phyloP scores from a whole-genome alignment of 2,113 vertebrate genomes.

The Lepus europaeus region DNA sequence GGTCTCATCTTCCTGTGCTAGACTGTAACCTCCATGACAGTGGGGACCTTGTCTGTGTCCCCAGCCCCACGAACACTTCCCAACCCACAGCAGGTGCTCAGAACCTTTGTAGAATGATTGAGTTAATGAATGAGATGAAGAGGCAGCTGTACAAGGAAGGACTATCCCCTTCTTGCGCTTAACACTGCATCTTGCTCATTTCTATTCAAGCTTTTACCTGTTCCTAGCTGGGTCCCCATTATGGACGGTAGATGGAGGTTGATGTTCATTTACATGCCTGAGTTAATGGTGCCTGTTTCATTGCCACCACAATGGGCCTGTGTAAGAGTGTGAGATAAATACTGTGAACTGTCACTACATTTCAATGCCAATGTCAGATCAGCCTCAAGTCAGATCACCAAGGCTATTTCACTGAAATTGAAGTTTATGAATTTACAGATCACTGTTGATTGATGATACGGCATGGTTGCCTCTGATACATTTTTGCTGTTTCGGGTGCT shows the following conservation, averaged over 20 bases:
- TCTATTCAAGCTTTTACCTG: conserved; percentile 28
- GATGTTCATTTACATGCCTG: conserved; percentile 63
- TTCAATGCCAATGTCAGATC: conserved; percentile 78
- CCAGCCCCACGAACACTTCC: background rate
- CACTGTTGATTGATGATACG: conserved; percentile 64
- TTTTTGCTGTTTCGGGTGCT: conserved; percentile 69
- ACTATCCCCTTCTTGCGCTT: background rate
- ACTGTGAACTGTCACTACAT: conserved; percentile 47
- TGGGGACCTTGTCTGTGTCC: background rate
- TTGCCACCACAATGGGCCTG: conserved; percentile 54
- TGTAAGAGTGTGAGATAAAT: conserved; percentile 71
- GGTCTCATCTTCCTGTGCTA: background rate
- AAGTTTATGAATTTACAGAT: conserved; percentile 77
- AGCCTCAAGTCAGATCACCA: conserved; percentile 64
- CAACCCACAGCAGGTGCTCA: background rate
- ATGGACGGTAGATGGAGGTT: background rate
- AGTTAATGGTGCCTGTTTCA: conserved; percentile 27
- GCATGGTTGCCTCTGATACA: conserved; percentile 65
- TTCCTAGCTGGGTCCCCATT: background rate
- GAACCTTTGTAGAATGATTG: conserved; percentile 13
- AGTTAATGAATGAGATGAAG: conserved; percentile 43
- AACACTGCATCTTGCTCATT: background rate
- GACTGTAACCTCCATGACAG: background rate
- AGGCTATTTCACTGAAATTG: conserved; percentile 71
- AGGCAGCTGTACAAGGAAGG: background rate